Percentiles rank a stretch among this genome's conserved stretches.
These are phyloP conservation scores for Stigmatopora nigra DNA, from an alignment of 2,113 vertebrate species.

Conservation along the genomic window DNA sequence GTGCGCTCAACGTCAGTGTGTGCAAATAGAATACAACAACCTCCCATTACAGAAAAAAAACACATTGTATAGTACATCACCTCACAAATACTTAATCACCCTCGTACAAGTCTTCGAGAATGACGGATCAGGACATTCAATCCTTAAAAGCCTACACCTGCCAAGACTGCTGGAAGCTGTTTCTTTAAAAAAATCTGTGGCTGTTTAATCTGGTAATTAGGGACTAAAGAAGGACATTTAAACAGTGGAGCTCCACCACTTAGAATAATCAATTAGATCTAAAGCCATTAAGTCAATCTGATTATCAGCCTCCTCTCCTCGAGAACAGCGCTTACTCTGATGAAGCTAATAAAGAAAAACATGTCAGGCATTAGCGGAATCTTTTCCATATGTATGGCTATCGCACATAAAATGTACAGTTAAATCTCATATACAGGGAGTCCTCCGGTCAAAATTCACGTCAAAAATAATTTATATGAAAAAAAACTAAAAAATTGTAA, in stretches of 20 bases:
- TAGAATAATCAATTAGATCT: conserved; percentile 40
- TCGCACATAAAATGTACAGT: no score
- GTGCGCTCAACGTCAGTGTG: not conserved
- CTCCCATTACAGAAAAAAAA: no score
- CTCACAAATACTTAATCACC: not conserved
- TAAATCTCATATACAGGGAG: no score
- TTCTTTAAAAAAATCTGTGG: conserved; percentile 21
- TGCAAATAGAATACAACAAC: not conserved
- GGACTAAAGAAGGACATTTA: conserved; percentile 20
- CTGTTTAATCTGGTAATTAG: conserved; percentile 45
- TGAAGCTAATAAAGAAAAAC: not conserved
- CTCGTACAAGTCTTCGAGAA: conserved; percentile 3
- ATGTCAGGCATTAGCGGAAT: not conserved
- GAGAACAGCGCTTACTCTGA: not conserved
- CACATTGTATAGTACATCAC: not conserved
- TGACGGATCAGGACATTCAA: not conserved
- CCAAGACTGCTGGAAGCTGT: not conserved
- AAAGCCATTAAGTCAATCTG: conserved; percentile 34
- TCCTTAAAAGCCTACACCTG: not conserved
- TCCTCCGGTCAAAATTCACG: no score
- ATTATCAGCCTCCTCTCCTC: conserved; percentile 10
- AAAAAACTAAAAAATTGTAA: no score
- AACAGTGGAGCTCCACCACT: conserved; percentile 6
- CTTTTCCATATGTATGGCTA: no score
- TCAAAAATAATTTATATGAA: no score